Evolutionary conservation across 2,888 invertebrate species (phyloP).

Genomic region (Agrotis segetum): DNA sequence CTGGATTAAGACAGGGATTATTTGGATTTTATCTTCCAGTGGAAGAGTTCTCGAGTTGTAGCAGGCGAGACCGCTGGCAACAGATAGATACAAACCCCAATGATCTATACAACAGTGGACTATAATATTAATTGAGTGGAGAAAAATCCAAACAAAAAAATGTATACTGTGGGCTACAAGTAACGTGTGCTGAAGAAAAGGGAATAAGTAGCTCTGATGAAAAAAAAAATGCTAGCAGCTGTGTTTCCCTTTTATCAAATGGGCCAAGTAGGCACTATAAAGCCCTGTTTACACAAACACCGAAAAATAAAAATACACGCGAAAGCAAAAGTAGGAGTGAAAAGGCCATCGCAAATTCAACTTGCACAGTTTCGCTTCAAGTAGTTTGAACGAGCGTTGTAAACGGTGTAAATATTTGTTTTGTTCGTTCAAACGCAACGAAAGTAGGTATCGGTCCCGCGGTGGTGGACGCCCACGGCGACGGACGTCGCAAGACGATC

Average conservation of each 20-base stretch:
- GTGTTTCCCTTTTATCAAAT: not conserved
- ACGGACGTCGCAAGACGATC: no score
- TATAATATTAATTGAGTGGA: no score
- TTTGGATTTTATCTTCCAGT: no score
- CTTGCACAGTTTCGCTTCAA: conserved; percentile 75
- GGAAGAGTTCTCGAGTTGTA: no score
- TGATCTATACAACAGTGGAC: no score
- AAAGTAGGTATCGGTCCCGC: conserved; percentile 68
- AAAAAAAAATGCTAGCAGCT: not conserved
- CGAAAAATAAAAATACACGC: conserved; percentile 51
- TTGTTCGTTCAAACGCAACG: conserved; percentile 68
- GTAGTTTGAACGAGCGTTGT: conserved; percentile 74
- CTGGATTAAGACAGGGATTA: no score
- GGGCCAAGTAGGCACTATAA: not conserved
- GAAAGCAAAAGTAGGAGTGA: conserved; percentile 71
- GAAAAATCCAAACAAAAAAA: no score
- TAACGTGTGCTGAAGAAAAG: no score
- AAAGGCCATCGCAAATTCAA: conserved; percentile 67
- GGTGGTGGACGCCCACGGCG: no score
- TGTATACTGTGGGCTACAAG: no score
- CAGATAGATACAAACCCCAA: no score
- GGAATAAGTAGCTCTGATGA: not conserved
- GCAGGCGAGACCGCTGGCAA: no score
- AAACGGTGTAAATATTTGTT: conserved; percentile 76
- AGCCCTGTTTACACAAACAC: not conserved